Conservation (phyloP, 1,140 invertebrate genomes). For the Leptestheria dahalacensis region DNA sequence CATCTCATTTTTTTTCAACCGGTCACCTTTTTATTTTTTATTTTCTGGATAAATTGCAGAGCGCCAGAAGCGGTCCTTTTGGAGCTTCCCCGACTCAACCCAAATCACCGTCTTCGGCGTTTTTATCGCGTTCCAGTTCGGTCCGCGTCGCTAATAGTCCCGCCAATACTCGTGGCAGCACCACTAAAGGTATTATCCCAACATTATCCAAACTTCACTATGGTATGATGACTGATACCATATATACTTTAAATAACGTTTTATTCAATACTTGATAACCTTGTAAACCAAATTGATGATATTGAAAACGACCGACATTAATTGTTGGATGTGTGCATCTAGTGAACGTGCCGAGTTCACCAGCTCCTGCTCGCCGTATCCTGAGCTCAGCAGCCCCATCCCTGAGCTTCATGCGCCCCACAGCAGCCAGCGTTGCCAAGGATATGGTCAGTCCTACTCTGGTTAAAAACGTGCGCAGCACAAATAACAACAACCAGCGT, state of each 20-base stretch:
- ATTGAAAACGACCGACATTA: no score
- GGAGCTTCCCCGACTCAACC: not conserved
- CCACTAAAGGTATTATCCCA: not conserved
- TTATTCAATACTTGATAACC: no score
- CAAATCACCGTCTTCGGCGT: not conserved
- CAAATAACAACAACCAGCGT: slow-evolving; percentile 1
- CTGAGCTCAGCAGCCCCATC: not conserved
- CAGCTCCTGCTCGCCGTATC: slow-evolving; percentile 6
- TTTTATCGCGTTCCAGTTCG: not conserved
- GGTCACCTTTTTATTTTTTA: not conserved
- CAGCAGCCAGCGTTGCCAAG: slow-evolving; percentile 42
- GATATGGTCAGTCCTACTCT: slow-evolving; percentile 25
- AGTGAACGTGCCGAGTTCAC: slow-evolving; percentile 10
- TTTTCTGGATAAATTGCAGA: not conserved
- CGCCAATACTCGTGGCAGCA: not conserved
- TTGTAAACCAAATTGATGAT: no score
- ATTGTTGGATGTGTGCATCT: no score
- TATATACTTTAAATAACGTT: no score
- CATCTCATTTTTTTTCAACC: no score
- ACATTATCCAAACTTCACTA: not conserved
- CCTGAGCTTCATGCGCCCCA: slow-evolving; percentile 46
- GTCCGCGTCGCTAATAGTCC: not conserved
- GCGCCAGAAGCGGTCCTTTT: not conserved
- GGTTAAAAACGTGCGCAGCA: not conserved
- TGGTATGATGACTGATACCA: no score